phyloP scores from a whole-genome alignment of 2,797 vertebrate genomes.

The Spatula clypeata region DNA sequence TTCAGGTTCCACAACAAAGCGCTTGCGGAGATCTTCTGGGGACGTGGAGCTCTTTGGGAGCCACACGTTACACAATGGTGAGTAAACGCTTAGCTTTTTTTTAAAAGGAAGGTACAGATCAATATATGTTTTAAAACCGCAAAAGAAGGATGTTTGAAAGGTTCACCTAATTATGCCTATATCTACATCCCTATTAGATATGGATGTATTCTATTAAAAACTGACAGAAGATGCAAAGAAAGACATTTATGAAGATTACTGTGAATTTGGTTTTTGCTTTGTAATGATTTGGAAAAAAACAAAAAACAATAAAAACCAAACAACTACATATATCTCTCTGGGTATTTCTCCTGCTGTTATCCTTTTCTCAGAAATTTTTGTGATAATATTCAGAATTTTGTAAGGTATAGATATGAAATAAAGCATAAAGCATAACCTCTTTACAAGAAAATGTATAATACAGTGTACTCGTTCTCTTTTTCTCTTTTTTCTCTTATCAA shows the following conservation, averaged over 20 bases:
- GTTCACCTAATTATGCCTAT: background rate
- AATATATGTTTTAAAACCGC: background rate
- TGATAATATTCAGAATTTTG: background rate
- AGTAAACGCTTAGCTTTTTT: background rate
- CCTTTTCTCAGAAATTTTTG: background rate
- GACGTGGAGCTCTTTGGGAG: background rate
- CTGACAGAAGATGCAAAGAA: background rate
- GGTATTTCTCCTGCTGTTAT: background rate
- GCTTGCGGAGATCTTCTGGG: background rate
- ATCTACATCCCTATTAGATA: background rate
- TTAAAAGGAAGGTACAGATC: background rate
- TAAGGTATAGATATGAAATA: background rate
- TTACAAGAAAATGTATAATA: background rate
- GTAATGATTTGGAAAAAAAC: background rate
- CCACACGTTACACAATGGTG: slow-evolving; percentile 4
- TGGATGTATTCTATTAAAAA: background rate
- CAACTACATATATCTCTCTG: background rate
- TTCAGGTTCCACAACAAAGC: background rate
- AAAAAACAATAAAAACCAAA: no score
- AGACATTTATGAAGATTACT: background rate
- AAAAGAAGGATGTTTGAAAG: background rate
- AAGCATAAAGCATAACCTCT: background rate
- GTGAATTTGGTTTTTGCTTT: background rate
- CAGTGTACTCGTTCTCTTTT: background rate
- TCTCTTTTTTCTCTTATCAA: background rate